Evolutionary conservation across 2,888 invertebrate genomes (phyloP), one percentile per base, ranked within the genome.

Genomic region (Drosophila fulvimacula): DNA sequence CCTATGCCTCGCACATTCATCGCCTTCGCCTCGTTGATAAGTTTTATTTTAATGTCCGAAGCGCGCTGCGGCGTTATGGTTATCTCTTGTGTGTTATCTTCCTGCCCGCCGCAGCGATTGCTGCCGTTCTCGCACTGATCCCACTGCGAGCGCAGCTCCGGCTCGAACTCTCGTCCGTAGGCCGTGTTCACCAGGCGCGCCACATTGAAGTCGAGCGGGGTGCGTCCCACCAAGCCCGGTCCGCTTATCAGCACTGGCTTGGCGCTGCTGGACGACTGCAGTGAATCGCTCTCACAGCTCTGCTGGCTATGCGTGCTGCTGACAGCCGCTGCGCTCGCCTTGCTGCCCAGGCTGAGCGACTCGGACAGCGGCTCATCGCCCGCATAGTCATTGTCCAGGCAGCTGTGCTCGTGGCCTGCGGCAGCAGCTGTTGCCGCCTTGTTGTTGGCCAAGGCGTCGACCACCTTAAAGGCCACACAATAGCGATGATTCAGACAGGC

Each of bases 401-500:
- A 89, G 46, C 78, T 83, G 15, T 79, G 61, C 11, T 83, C 90
- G 15, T 78, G 70, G 15, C 71, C 70, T 3, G 73, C 73, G 3
- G 73, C 36, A 3, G 27, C 41, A 5, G 62, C 49, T 13, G 73
- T 38, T 4, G 58, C 10, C 0, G 24, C 34, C n/a, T 83, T 68
- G 44, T 58, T 88, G 44, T 62, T 88, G 7, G 85, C 69, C 49
- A 91, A 73, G 1, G 91, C 90, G 70, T 92, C 92, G 4, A 92
- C 85, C 51, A 95, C 93, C 87, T 94, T 93, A 80, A 95, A 95
- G n/a, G 95, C 93, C 76, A 95, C 94, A 61, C 95, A 93, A 81
- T 93, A 94, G 36, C 94, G 93, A 57, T 93, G 92, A 76, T 95
- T 95, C 90, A 95, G 93, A 66, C 95, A 94, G 1, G 95, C 94